Evolutionary conservation across 2,888 invertebrate species (phyloP).

Genomic region (Stegana nigrithorax): DNA sequence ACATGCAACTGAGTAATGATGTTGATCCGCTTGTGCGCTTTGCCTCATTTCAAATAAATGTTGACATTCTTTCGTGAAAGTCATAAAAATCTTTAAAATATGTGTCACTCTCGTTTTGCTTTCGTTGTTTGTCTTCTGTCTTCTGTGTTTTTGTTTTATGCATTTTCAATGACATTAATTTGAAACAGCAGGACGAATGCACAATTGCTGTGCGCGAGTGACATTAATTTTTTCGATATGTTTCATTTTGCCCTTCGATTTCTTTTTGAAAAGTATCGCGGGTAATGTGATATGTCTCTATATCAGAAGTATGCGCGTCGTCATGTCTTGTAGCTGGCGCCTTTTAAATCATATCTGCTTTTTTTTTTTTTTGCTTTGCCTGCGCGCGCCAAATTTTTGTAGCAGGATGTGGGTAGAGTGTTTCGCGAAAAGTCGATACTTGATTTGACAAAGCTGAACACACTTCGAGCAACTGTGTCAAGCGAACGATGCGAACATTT

Average conservation of each 20-base stretch:
- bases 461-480: too few relatives aligned
- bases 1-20: conserved; percentile 9
- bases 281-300: conserved; percentile 7
- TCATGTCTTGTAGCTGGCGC: not conserved
- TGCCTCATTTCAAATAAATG: too few relatives aligned
- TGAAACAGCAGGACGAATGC: conserved; percentile 5
- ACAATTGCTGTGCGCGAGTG: not conserved
- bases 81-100: conserved; percentile 13
- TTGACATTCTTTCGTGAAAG: not conserved
- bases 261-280: not conserved
- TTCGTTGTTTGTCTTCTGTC: not conserved
- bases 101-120: not conserved
- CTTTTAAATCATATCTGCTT: conserved; percentile 2
- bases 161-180: conserved; percentile 4
- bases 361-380: not conserved
- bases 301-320: conserved; percentile 7
- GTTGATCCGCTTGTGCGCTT: not conserved
- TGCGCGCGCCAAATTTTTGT: too few relatives aligned
- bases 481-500: too few relatives aligned
- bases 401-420: too few relatives aligned
- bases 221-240: not conserved
- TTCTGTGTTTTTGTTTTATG: not conserved
- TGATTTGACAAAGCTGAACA: too few relatives aligned
- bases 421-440: too few relatives aligned
- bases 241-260: not conserved